Percentiles rank a stretch among this genome's conserved stretches.
phyloP scores from a whole-genome alignment of 2,888 invertebrate species.

The Sicus ferrugineus region DNA sequence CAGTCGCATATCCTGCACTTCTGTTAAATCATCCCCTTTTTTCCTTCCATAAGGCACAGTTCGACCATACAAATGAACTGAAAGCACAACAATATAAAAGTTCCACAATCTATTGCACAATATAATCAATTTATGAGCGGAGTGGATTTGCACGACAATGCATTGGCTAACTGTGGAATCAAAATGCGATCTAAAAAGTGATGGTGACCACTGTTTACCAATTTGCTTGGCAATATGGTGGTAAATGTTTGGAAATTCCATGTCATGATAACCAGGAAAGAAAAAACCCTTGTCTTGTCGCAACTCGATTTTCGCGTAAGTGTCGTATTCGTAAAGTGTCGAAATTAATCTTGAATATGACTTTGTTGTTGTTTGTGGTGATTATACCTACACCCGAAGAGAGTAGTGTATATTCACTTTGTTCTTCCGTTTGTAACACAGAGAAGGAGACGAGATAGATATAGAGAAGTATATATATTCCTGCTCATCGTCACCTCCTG shows the following conservation, averaged over 20 bases:
- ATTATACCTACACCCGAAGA: too few species aligned
- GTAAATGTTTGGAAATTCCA: conserved; percentile 1
- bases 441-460: too few species aligned
- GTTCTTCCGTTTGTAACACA: too few species aligned
- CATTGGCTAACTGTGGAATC: conserved; percentile 2
- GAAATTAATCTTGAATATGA: too few species aligned
- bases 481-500: too few species aligned
- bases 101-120: conserved; percentile 4
- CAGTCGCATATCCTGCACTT: too few species aligned
- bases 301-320: conserved; percentile 1
- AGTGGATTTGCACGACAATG: conserved; percentile 11
- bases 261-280: background rate
- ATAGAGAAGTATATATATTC: too few species aligned
- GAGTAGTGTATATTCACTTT: too few species aligned
- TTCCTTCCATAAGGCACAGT: too few species aligned
- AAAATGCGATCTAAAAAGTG: background rate
- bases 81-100: background rate
- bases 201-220: background rate
- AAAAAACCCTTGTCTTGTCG: background rate
- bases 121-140: background rate
- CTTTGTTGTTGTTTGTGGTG: too few species aligned
- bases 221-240: conserved; percentile 6
- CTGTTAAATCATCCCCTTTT: too few species aligned
- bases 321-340: too few species aligned
- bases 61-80: background rate